phyloP scores from a whole-genome alignment of 2,888 invertebrate species.

The Harpalus rufipes region DNA sequence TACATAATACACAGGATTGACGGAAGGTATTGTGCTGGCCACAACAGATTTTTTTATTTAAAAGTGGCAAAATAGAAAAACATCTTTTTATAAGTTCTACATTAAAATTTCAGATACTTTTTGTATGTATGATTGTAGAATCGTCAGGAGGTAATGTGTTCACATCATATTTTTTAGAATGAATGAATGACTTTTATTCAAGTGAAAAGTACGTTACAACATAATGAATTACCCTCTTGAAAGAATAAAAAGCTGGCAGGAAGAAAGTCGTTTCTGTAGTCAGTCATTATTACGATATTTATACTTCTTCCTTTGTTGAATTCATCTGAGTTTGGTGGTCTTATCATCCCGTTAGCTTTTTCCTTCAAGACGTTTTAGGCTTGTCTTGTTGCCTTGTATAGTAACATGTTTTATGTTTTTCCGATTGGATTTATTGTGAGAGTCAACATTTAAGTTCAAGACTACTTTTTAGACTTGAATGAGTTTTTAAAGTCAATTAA shows the following conservation, averaged over 20 bases:
- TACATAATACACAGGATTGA: no score
- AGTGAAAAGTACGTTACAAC: slow-evolving; percentile 5
- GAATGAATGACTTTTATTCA: background rate
- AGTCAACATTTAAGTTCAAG: slow-evolving; percentile 19
- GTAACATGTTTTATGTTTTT: slow-evolving; percentile 48
- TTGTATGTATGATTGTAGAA: no score
- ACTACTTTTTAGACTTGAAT: background rate
- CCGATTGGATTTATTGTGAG: slow-evolving; percentile 45
- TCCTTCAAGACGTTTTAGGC: slow-evolving; percentile 29
- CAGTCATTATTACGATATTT: background rate
- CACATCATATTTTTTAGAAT: no score
- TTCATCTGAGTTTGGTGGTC: slow-evolving; percentile 12
- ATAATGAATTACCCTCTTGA: background rate
- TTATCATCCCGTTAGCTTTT: slow-evolving; percentile 35
- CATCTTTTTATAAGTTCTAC: no score
- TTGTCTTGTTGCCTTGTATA: slow-evolving; percentile 41
- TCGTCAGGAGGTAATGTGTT: no score
- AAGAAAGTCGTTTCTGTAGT: background rate
- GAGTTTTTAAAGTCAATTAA: slow-evolving; percentile 1
- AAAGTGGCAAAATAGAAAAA: no score
- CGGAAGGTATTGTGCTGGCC: no score
- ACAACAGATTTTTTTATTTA: no score
- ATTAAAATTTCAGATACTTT: no score
- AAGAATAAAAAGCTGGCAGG: background rate
- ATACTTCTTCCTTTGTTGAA: slow-evolving; percentile 19